Base-by-base conservation (phyloP, 2,888 invertebrate genomes). In the Parnassius glacialis region DNA sequence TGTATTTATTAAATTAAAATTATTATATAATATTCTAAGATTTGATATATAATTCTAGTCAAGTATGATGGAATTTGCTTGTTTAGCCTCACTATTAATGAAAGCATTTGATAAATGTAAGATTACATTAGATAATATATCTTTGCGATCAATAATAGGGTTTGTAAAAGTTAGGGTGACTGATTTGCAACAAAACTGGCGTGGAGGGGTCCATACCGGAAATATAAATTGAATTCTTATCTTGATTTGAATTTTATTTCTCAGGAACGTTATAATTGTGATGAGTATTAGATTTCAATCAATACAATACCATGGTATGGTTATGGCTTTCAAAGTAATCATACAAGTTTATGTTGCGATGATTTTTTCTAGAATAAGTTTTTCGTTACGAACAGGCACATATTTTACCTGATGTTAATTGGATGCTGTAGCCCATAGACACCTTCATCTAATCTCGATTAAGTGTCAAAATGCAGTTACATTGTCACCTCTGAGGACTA, bases 141-240 rank as follows among this genome's bases (percentile, higher is more conserved):
- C 78, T 76, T 79, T 72, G 73, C 68, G 65, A 79, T 79, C 78
- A 50, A 9, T 44, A 43, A 59, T 64, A 59, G 68, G 71, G 73
- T 72, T 70, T 68, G 74, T 74, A 76, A 75, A 70, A 66, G 61
- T 72, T 70, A 73, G 81, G 81, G 82, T 80, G 78, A 74, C 78
- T 85, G 85, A 88, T 89, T 87, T 86, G 82, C 85, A 87, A 81
- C 85, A 83, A 82, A 80, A 81, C 73, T 73, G 74, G 77, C 72
- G 72, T 66, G 73, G 75, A 79, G 77, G 69, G 68, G 66, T 66
- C 41, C 20, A 52, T 61, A 64, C 78, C 75, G 76, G 82, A 84
- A 83, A 80, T 81, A 83, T 83, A 85, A 87, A 86, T 86, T 83
- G 84, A 84, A 83, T 84, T 81, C 77, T 80, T 83, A 87, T 85